Evolutionary conservation across 2,113 vertebrate genomes (phyloP).

Genomic region (Phocoena phocoena): DNA sequence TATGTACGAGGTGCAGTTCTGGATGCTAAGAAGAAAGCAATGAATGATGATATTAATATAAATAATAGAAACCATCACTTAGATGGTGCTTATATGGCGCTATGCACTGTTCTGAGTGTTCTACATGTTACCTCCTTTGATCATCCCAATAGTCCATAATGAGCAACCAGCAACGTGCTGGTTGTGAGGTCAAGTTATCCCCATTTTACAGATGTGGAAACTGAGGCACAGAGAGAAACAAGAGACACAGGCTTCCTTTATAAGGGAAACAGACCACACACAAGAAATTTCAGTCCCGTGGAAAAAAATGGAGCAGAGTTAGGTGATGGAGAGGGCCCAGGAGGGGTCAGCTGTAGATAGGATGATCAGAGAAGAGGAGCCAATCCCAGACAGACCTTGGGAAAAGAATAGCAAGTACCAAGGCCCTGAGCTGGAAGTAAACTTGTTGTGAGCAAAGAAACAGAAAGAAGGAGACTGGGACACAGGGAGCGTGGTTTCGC

Average conservation of each 20-base stretch:
- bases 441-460: background rate
- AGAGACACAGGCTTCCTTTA: background rate
- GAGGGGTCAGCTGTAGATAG: rapidly evolving
- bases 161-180: too few species aligned
- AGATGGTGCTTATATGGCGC: rapidly evolving
- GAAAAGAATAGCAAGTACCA: background rate
- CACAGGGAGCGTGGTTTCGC: background rate
- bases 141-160: background rate
- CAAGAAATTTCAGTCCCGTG: background rate
- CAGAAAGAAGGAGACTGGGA: background rate
- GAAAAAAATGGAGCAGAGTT: too few species aligned
- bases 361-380: too few species aligned
- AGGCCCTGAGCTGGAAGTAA: background rate
- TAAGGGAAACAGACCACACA: background rate
- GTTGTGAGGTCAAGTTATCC: background rate
- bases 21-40: too few species aligned
- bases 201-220: conserved; percentile 19
- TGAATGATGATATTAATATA: rapidly evolving
- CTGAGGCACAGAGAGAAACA: background rate
- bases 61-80: background rate
- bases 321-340: background rate
- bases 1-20: rapidly evolving
- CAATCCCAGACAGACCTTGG: background rate
- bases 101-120: background rate
- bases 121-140: too few species aligned